A percentile compares a stretch with the other conserved stretches of the same genome.
Conservation (phyloP, 2,797 vertebrate species). For the Hyperoplus immaculatus region DNA sequence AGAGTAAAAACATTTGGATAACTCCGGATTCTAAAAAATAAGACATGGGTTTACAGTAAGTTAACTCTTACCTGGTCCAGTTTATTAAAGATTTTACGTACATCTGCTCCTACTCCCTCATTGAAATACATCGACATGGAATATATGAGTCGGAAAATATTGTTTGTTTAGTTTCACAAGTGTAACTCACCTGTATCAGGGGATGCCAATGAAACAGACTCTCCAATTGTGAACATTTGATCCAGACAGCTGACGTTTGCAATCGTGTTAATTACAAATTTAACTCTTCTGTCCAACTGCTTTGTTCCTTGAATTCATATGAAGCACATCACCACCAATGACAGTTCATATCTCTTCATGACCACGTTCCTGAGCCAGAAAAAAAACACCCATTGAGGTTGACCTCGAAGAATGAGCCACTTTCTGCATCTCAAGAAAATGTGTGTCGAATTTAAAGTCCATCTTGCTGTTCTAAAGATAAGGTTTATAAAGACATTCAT, state of each 20-base stretch:
- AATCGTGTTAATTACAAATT: slow-evolving; percentile 35
- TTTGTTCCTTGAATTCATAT: slow-evolving; percentile 39
- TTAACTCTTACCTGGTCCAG: not conserved
- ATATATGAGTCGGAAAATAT: not conserved
- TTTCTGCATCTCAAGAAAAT: slow-evolving; percentile 35
- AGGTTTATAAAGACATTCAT: slow-evolving; percentile 9
- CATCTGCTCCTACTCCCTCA: not conserved
- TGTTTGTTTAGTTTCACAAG: not conserved
- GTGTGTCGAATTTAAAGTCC: slow-evolving; percentile 19
- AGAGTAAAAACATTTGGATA: not conserved
- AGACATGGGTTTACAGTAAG: not conserved
- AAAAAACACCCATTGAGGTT: slow-evolving; percentile 13
- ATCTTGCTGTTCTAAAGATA: slow-evolving; percentile 40
- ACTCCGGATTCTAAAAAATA: not conserved
- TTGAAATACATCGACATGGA: not conserved
- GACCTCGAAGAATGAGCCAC: slow-evolving; percentile 14
- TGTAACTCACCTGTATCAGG: not conserved
- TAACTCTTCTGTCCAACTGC: slow-evolving; percentile 12
- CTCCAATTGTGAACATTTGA: slow-evolving; percentile 40
- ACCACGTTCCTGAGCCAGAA: slow-evolving; percentile 26
- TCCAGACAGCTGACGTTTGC: slow-evolving; percentile 33
- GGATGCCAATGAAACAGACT: slow-evolving; percentile 41
- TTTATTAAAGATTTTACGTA: not conserved
- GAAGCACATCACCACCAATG: slow-evolving; percentile 38
- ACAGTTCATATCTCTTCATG: slow-evolving; percentile 26